Evolutionary conservation across 2,797 vertebrate species (phyloP).

Genomic region (Clarias laeviceps): DNA sequence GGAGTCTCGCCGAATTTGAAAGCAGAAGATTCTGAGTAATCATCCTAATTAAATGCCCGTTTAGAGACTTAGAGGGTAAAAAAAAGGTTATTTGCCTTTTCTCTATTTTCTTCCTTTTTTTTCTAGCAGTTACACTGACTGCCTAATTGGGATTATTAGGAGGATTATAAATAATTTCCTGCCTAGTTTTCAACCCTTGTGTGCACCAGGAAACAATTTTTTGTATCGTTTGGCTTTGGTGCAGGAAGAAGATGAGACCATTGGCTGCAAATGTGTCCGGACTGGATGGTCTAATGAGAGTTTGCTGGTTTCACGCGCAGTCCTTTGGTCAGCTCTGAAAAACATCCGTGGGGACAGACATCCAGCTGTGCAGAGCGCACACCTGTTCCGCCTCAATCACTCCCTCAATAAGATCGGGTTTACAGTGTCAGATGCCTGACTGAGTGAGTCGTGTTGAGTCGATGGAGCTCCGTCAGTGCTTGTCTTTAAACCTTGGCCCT

Average conservation of each 20-base stretch:
- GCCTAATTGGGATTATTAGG: conserved; percentile 45
- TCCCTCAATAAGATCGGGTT: conserved; percentile 35
- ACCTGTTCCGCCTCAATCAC: conserved; percentile 44
- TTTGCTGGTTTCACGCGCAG: neutral
- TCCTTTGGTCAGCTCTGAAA: neutral
- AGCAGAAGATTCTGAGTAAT: conserved; percentile 29
- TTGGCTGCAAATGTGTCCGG: neutral
- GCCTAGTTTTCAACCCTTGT: conserved; percentile 29
- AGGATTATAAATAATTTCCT: conserved; percentile 43
- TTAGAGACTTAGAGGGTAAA: conserved; percentile 9
- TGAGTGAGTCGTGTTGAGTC: conserved; percentile 41
- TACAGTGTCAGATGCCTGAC: conserved; percentile 43
- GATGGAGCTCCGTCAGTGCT: conserved; percentile 52
- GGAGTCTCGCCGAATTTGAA: conserved; percentile 26
- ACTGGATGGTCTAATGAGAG: conserved; percentile 19
- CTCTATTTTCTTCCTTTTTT: conserved; percentile 24
- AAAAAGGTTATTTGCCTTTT: conserved; percentile 33
- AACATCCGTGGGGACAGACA: conserved; percentile 2
- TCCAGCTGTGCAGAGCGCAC: conserved; percentile 32
- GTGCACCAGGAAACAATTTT: conserved; percentile 18
- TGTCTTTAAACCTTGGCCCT: conserved; percentile 52
- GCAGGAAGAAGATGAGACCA: conserved; percentile 9
- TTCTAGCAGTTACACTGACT: conserved; percentile 12
- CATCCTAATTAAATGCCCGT: conserved; percentile 44
- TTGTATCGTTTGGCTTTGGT: conserved; percentile 2